Base-by-base conservation (phyloP, 2,797 vertebrate genomes). In the Forpus xanthops region DNA sequence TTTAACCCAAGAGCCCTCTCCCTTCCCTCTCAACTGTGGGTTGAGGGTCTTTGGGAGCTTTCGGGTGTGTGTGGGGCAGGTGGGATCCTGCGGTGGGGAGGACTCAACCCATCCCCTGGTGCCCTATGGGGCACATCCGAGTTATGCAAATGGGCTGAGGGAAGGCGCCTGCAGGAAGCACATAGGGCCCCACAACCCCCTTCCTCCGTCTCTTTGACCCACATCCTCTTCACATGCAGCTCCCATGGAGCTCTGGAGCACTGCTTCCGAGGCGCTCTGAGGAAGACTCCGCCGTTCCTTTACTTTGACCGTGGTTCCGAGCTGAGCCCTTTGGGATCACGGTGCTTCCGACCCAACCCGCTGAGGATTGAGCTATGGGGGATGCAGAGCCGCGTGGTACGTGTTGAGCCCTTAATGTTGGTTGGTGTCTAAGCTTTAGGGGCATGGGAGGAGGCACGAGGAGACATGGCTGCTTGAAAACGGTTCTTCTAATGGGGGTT, bases 91-190 rank as follows among this genome's bases (percentile, higher is more conserved):
- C 47, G 8, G 55, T 31, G 31, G 4, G 47, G 18, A n/a, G 49
- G 37, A 12, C 47, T 28, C 49, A 3, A n/a, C 45, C 3, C 13
- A 15, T 5, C 60, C 62, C n/a, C 23, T 44, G 28, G 17, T 16
- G 58, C 61, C 20, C 3, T 41, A 28, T 14, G 24, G 35, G 25
- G 30, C 9, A 7, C 16, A 18, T 5, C 18, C 3, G 84, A 30
- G 49, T 58, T 83, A 90, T 88, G 95, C 91, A 93, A 96, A 95
- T 70, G 2, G 65, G 41, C 15, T 0, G 33, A 19, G 31, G 85
- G 60, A 76, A 65, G 30, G 55, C 18, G 79, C 23, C 41, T 67
- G 89, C 95, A 96, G 95, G 91, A 96, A 95, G 76, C 47, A 74
- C 85, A 33, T 67, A 27, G 62, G 60, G 55, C 50, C 25, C 8